These are phyloP conservation scores for Anadara kagoshimensis DNA, from an alignment of 1,140 invertebrate genomes.

Conservation along the genomic window DNA sequence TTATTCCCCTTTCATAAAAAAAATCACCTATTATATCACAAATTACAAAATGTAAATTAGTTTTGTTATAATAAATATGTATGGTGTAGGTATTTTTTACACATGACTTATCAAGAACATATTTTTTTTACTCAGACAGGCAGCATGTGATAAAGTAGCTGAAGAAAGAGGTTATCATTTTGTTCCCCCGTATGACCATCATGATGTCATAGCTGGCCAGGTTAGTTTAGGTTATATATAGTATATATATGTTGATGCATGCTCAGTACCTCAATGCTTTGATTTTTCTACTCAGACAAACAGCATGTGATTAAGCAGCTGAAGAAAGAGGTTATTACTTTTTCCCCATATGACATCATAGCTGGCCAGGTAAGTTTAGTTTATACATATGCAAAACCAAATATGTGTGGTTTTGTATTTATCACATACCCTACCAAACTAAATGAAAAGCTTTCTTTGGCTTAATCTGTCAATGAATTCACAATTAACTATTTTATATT, in stretches of 20 bases:
- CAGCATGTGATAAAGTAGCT: constrained; percentile 59
- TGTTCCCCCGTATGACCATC: constrained; percentile 73
- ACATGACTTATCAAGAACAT: neutral
- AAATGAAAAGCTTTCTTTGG: no score
- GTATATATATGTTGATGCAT: neutral
- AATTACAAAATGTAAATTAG: no score
- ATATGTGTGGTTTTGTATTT: no score
- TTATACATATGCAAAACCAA: neutral
- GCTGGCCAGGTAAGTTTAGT: constrained; percentile 70
- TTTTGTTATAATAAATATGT: no score
- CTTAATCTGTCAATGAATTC: no score
- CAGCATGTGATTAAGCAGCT: constrained; percentile 58
- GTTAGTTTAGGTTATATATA: constrained; percentile 42
- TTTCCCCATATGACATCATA: constrained; percentile 73
- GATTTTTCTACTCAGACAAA: constrained; percentile 48
- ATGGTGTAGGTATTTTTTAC: neutral
- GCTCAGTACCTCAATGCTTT: no score
- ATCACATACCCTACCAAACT: no score
- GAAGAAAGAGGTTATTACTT: constrained; percentile 54
- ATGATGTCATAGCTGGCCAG: constrained; percentile 75
- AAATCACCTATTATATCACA: no score
- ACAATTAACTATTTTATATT: no score
- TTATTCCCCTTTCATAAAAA: no score
- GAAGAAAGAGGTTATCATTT: constrained; percentile 54
- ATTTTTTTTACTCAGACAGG: constrained; percentile 47